Conservation (phyloP, 2,113 vertebrate genomes). For the Alethe castanea region DNA sequence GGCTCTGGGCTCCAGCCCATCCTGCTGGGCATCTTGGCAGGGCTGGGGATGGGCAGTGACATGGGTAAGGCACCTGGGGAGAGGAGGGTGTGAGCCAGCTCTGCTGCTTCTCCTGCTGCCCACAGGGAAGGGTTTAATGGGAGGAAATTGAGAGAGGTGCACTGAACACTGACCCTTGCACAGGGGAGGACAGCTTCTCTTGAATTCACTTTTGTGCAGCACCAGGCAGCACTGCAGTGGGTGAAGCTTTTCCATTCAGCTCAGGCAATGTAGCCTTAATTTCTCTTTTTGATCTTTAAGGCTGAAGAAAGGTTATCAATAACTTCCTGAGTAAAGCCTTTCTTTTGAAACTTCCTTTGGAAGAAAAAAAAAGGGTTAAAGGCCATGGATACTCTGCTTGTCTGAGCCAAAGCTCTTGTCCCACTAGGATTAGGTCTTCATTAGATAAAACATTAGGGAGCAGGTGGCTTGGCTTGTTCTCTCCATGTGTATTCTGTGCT, state of each 20-base stretch:
- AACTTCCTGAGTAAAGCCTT: background rate
- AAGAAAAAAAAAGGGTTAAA: background rate
- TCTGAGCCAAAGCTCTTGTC: background rate
- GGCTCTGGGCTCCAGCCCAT: background rate
- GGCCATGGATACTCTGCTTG: background rate
- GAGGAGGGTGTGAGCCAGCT: background rate
- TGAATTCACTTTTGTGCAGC: background rate
- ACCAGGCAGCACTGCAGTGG: rapidly evolving
- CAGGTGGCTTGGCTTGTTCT: background rate
- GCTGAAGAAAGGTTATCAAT: background rate
- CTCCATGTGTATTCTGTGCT: background rate
- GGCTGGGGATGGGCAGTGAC: background rate
- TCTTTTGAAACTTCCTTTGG: background rate
- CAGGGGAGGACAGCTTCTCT: background rate
- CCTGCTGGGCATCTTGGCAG: background rate
- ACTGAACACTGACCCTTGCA: background rate
- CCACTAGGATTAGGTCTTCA: background rate
- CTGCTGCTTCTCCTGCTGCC: background rate
- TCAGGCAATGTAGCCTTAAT: background rate
- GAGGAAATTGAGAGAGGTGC: background rate
- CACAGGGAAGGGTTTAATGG: rapidly evolving
- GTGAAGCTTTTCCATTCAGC: background rate
- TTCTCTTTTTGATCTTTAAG: background rate
- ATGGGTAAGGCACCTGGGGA: background rate
- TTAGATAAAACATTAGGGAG: background rate